Percentiles rank a stretch among this genome's conserved stretches.
phyloP scores from a whole-genome alignment of 2,797 vertebrate species.

The Micropoecilia bifurca region DNA sequence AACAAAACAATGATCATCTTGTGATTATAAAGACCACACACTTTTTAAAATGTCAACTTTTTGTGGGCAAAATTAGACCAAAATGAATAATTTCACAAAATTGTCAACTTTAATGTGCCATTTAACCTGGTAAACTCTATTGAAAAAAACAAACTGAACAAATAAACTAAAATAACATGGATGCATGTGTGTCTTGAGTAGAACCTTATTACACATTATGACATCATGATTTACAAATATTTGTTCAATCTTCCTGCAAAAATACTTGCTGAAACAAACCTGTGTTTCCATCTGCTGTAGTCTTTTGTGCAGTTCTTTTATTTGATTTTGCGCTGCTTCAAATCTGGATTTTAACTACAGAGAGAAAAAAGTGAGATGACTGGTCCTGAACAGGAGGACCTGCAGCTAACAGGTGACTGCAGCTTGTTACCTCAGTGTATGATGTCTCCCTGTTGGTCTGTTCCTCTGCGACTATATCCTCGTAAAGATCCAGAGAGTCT shows the following conservation, averaged over 20 bases:
- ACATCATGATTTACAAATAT: neutral
- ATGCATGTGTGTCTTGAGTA: neutral
- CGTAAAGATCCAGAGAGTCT: conserved; percentile 93
- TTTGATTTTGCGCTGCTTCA: conserved; percentile 89
- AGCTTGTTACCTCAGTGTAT: conserved; percentile 85
- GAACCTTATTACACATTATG: neutral
- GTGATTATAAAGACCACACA: neutral
- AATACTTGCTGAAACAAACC: conserved; percentile 74
- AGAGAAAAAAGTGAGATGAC: conserved; percentile 21
- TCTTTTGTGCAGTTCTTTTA: conserved; percentile 87
- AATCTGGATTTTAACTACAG: conserved; percentile 89
- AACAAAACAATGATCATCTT: neutral
- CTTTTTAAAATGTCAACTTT: neutral
- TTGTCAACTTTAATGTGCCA: neutral
- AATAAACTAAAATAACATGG: neutral
- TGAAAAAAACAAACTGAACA: neutral
- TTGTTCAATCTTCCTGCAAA: neutral
- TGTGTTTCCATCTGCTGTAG: conserved; percentile 89
- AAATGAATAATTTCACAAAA: neutral
- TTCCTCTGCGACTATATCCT: conserved; percentile 94
- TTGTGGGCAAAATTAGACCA: neutral
- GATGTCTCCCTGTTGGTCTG: conserved; percentile 88
- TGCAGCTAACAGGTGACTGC: neutral
- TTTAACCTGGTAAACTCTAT: neutral
- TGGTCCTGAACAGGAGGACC: neutral